Conservation (phyloP, 2,113 vertebrate genomes). For the Chloroceryle aenea region DNA sequence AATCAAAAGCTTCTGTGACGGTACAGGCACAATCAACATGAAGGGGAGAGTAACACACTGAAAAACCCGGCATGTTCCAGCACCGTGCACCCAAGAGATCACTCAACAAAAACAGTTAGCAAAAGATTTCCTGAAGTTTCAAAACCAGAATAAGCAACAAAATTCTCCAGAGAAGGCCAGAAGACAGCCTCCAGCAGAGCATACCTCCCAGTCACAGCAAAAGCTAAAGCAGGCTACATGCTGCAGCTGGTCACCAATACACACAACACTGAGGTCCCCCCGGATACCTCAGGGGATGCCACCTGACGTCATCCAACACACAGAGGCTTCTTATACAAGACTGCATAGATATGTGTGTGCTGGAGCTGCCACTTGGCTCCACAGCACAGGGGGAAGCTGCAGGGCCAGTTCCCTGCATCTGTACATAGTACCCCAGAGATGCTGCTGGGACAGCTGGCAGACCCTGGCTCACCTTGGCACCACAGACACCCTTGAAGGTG, state of each 20-base stretch:
- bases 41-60: background rate
- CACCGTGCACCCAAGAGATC: background rate
- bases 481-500: background rate
- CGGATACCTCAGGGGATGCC: background rate
- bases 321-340: background rate
- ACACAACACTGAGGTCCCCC: background rate
- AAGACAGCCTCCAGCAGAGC: background rate
- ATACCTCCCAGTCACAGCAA: background rate
- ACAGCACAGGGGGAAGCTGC: background rate
- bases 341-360: accelerated
- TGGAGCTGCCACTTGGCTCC: accelerated
- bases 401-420: background rate
- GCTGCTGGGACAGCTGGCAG: background rate
- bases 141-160: background rate
- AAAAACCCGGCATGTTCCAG: background rate
- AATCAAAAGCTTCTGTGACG: background rate
- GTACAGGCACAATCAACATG: background rate
- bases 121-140: background rate
- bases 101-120: background rate
- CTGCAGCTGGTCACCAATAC: background rate
- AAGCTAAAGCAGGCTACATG: background rate
- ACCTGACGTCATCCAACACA: background rate
- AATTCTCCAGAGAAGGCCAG: background rate
- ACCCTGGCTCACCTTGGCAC: background rate
- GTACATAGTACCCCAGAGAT: background rate